Evolutionary conservation across 1,140 invertebrate species (phyloP).

Genomic region (Orchestia grillus): DNA sequence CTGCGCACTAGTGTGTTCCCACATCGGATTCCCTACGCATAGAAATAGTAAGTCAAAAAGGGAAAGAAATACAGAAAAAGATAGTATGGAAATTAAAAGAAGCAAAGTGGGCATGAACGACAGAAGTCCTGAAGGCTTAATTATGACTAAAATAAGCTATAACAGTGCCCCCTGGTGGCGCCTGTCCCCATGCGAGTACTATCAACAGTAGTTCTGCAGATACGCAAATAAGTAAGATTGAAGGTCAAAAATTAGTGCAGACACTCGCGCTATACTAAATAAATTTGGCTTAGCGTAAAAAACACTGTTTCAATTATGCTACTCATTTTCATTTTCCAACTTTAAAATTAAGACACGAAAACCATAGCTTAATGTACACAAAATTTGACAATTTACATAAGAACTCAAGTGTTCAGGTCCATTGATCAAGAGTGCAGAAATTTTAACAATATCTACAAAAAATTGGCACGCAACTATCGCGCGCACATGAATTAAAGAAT

Average conservation of each 20-base stretch:
- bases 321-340: not conserved
- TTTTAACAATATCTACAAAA: not conserved
- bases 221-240: not conserved
- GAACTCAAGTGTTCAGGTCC: not conserved
- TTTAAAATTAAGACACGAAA: not conserved
- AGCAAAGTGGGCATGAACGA: too few species aligned
- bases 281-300: not conserved
- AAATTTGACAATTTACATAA: not conserved
- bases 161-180: too few species aligned
- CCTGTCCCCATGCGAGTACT: too few species aligned
- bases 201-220: not conserved
- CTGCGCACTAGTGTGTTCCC: too few species aligned
- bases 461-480: not conserved
- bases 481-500: not conserved
- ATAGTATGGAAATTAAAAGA: too few species aligned
- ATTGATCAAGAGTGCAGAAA: not conserved
- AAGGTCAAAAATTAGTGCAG: not conserved
- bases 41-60: too few species aligned
- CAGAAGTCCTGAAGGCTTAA: too few species aligned
- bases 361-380: not conserved
- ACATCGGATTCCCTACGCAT: too few species aligned
- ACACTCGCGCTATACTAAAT: not conserved
- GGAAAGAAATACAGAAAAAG: too few species aligned
- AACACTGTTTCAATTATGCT: not conserved
- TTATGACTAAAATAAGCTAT: too few species aligned